Conservation (phyloP, 2,888 invertebrate species). For the Clivina fossor region DNA sequence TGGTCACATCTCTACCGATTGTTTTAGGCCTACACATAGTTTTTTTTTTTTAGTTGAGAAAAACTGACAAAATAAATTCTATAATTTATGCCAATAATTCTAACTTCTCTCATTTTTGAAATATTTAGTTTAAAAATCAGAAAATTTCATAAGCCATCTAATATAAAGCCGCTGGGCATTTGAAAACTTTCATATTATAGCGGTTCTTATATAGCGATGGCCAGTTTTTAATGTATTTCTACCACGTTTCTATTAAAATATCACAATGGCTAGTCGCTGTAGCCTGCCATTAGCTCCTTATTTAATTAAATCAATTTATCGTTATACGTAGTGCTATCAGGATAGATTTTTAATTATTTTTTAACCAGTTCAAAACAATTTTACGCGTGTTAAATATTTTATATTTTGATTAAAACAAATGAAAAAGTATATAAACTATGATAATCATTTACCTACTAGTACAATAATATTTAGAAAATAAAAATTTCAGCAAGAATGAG, state of each 20-base stretch:
- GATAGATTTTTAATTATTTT: too few species aligned
- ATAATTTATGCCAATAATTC: conserved; percentile 30
- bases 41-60: conserved; percentile 20
- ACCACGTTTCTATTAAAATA: conserved; percentile 44
- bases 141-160: conserved; percentile 27
- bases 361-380: too few species aligned
- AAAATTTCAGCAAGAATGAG: too few species aligned
- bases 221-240: conserved; percentile 33
- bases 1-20: conserved; percentile 31
- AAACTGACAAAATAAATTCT: conserved; percentile 29
- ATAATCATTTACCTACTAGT: too few species aligned
- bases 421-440: neutral
- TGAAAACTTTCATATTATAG: conserved; percentile 19
- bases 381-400: too few species aligned
- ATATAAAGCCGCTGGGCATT: conserved; percentile 32
- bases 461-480: too few species aligned
- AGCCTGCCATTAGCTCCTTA: conserved; percentile 39
- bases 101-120: conserved; percentile 17
- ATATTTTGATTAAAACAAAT: too few species aligned
- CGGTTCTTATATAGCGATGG: conserved; percentile 28
- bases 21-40: conserved; percentile 32
- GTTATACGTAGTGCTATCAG: too few species aligned
- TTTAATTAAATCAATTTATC: too few species aligned
- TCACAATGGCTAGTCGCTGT: conserved; percentile 45
- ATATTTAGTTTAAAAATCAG: conserved; percentile 16